Percentiles rank a stretch among this genome's conserved stretches.
Evolutionary conservation across 2,113 vertebrate genomes (phyloP).

Genomic region (Montifringilla adamsi): DNA sequence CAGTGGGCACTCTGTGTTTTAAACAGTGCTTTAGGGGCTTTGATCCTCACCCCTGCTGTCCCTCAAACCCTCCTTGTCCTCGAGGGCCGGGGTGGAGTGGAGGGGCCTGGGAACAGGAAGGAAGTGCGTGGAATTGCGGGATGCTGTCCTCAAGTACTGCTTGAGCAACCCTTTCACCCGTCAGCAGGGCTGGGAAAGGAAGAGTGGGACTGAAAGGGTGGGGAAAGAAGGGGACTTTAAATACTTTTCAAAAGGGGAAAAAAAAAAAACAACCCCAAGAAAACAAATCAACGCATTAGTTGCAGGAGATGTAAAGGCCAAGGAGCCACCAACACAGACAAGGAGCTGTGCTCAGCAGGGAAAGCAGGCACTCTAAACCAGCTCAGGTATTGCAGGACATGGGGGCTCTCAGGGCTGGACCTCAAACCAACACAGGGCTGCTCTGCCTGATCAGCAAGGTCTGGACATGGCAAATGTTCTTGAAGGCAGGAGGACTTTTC

Average conservation of each 20-base stretch:
- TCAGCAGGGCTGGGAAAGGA: neutral
- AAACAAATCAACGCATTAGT: neutral
- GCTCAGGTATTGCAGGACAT: neutral
- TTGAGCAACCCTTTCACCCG: neutral
- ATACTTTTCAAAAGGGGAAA: neutral
- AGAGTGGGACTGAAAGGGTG: neutral
- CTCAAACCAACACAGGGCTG: neutral
- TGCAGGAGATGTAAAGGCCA: neutral
- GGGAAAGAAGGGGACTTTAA: neutral
- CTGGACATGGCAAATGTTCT: neutral
- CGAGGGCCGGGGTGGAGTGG: neutral
- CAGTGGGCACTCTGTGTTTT: neutral
- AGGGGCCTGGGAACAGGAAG: slow-evolving; percentile 62
- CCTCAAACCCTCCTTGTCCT: neutral
- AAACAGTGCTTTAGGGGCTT: slow-evolving; percentile 1
- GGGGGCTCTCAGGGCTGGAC: neutral
- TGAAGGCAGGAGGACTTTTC: neutral
- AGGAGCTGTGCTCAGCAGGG: neutral
- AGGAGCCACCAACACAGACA: neutral
- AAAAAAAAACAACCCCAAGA: neutral
- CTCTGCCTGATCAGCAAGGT: neutral
- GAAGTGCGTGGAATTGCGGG: neutral
- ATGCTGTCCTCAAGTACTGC: slow-evolving; percentile 1
- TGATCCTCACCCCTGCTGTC: slow-evolving; percentile 35
- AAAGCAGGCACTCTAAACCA: neutral